Evolutionary conservation across 2,113 vertebrate genomes (phyloP), one percentile per base, ranked within the genome.

Genomic region (Neolamprologus variostigma): DNA sequence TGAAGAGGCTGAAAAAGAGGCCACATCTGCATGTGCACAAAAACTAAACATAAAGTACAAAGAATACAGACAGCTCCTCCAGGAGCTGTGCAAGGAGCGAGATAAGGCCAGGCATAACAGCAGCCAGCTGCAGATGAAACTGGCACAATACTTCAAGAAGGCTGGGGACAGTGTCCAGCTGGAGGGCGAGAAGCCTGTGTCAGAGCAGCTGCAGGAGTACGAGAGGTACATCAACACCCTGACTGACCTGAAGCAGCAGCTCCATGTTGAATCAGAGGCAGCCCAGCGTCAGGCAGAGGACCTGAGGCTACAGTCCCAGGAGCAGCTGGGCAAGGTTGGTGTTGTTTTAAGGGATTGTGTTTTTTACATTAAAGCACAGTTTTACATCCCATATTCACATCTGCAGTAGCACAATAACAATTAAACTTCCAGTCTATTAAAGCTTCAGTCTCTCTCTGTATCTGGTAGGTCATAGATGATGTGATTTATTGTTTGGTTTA

Each of bases 61-160:
- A 4, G 96, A 95, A 13, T 88, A 94, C 8, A 26, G 90, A 40
- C 86, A 86, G 4, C 35, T 95, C 68, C 91, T 95, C 13, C 84
- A 78, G 35, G 7, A 92, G 19, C 96, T 97, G 82, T 5, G 87
- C 63, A 40, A 10, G 13, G 95, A 98, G 86, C 91, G 91, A 3
- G 78, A 92, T 10, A 87, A 66, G 14, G 93, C 94, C 83, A 93
- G 31, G n/a, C 94, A 91, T 28, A 88, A 63, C 35, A 96, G 90
- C 80, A 0, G 17, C 4, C 94, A 92, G 86, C 92, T 98, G 82
- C 97, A 98, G 91, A 53, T 86, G 68, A 94, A 89, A 92, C 94
- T 98, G 81, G 90, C 35, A 0, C 94, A 95, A 28, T 87, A 95
- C 40, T 89, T 98, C 79, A 95, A 68, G 53, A 97, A 94, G 85